Conservation (phyloP, 53 echinoderm and acorn worm genomes). For the Patiria pectinifera region DNA sequence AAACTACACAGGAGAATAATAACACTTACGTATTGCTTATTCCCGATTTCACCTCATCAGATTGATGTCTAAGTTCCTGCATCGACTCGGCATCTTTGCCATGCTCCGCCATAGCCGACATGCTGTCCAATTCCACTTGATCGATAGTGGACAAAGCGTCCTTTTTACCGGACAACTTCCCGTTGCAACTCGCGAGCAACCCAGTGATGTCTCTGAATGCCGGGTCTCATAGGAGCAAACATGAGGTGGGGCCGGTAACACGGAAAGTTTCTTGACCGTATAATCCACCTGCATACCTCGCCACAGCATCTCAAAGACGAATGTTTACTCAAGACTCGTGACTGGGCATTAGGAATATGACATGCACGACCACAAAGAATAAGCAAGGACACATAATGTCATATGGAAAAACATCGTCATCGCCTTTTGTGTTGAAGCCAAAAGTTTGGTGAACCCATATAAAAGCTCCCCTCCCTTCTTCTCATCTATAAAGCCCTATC, state of each 20-base stretch:
- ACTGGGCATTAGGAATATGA: no score
- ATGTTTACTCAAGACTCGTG: no score
- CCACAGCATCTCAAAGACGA: no score
- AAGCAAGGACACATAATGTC: no score
- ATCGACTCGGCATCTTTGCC: neutral
- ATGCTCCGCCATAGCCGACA: neutral
- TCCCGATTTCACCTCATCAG: neutral
- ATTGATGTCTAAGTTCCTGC: neutral
- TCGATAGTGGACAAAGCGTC: neutral
- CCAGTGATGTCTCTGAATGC: neutral
- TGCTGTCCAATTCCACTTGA: neutral
- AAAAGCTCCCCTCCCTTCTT: no score
- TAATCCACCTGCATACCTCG: neutral
- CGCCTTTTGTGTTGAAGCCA: no score
- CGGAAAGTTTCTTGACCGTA: constrained; percentile 30
- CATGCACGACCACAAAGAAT: no score
- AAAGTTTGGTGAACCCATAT: no score
- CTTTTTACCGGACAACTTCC: neutral
- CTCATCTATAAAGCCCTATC: no score
- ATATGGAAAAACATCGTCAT: no score
- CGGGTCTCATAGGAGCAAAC: neutral
- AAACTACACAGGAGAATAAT: no score
- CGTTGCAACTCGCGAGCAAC: neutral
- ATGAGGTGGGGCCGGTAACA: constrained; percentile 4
- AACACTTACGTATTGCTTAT: neutral